Conservation (phyloP, 2,888 invertebrate genomes). For the Ochropacha duplaris region DNA sequence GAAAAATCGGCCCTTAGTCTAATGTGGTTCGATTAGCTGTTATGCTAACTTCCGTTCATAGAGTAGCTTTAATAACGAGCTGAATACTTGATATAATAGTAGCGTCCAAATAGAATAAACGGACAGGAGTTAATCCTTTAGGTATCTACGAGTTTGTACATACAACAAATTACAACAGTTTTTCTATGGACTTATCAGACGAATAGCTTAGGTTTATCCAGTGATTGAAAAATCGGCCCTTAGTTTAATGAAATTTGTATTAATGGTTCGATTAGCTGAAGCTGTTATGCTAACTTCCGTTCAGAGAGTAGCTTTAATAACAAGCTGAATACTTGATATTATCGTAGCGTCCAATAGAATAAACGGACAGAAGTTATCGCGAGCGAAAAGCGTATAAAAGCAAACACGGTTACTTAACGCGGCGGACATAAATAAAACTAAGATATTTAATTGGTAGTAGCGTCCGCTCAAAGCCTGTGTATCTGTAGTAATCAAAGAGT, state of each 20-base stretch:
- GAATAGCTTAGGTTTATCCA: no score
- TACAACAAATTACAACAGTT: no score
- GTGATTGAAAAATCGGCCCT: no score
- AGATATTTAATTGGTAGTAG: constrained; percentile 54
- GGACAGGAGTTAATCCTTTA: no score
- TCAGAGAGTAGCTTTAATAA: constrained; percentile 1
- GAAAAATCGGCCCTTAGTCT: no score
- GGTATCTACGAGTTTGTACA: no score
- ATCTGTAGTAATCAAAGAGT: constrained; percentile 32
- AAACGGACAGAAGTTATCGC: constrained; percentile 35
- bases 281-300: constrained; percentile 4
- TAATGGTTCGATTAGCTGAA: constrained; percentile 4
- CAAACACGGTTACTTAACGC: constrained; percentile 51
- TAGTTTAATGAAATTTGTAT: not conserved
- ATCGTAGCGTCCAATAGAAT: constrained; percentile 39
- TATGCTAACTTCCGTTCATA: no score
- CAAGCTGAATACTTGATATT: constrained; percentile 16
- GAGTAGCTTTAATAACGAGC: no score
- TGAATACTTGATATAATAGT: no score
- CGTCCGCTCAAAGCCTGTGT: constrained; percentile 29
- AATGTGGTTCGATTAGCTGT: constrained; percentile 4
- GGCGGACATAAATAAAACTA: constrained; percentile 47
- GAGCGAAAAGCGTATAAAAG: constrained; percentile 38
- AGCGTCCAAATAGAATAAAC: no score
- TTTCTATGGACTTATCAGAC: no score